These are phyloP conservation scores for Gymnoscopelus microlampas DNA, from an alignment of 2,797 vertebrate species.

Conservation along the genomic window DNA sequence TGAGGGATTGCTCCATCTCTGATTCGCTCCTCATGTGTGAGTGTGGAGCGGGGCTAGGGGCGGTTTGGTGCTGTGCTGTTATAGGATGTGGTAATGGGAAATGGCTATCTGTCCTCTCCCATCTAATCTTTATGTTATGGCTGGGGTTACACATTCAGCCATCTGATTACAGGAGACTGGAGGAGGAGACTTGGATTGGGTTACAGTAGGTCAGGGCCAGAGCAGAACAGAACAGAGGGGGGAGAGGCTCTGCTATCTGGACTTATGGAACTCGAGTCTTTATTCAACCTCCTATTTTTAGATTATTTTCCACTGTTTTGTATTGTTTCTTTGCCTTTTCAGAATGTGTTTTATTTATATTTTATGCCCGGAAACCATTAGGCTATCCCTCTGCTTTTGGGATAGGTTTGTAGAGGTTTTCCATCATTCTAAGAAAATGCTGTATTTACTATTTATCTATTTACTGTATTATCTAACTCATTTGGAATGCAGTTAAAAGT, in stretches of 20 bases:
- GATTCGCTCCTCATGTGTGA: constrained; percentile 17
- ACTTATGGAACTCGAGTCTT: constrained; percentile 46
- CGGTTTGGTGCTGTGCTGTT: constrained; percentile 14
- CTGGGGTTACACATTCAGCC: constrained; percentile 59
- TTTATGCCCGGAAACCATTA: constrained; percentile 46
- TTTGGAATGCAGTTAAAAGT: background rate
- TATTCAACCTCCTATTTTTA: constrained; percentile 27
- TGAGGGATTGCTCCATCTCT: constrained; percentile 40
- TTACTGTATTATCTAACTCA: too few species aligned
- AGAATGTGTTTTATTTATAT: constrained; percentile 32
- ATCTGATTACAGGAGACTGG: constrained; percentile 64
- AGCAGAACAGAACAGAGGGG: constrained; percentile 30
- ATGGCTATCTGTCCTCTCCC: constrained; percentile 50
- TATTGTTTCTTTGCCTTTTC: constrained; percentile 14
- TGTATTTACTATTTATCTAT: constrained; percentile 10
- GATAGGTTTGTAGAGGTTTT: constrained; percentile 37
- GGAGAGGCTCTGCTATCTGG: constrained; percentile 29
- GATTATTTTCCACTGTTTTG: constrained; percentile 18
- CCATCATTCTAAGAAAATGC: constrained; percentile 20
- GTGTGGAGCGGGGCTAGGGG: constrained; percentile 20
- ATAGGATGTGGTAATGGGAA: constrained; percentile 55
- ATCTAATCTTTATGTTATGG: constrained; percentile 64
- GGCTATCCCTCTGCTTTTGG: constrained; percentile 15
- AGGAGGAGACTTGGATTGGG: constrained; percentile 49
- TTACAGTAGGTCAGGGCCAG: constrained; percentile 64